Evolutionary conservation across 2,113 vertebrate genomes (phyloP), one percentile per base, ranked within the genome.

Genomic region (Rhinoderma darwinii): DNA sequence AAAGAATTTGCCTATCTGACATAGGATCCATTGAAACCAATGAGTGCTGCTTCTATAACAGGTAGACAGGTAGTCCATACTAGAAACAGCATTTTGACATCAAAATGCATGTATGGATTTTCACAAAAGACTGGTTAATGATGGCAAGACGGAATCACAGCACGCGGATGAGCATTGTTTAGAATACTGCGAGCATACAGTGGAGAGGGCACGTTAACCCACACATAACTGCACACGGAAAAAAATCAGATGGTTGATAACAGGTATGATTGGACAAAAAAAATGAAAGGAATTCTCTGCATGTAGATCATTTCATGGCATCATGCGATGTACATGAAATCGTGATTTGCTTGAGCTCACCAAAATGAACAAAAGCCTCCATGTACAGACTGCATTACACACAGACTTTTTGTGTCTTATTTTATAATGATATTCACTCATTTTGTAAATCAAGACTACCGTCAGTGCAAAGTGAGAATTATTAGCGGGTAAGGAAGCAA

Each of bases 361-460:
- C 92, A 95, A 92, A 77, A 92, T 95, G 89, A 93, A 96, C 90
- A 91, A 93, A 95, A 93, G 94, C 93, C 88, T 97, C 96, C 96
- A 97, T 98, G 98, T 99, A 99, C 97, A 97, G 93, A 90, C 90
- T 91, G 94, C 93, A 93, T 94, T 93, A 95, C 92, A 95, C 95
- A 97, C 90, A 97, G 95, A 96, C 94, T 93, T 91, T 94, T 95
- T 92, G 93, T 94, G 92, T 95, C 94, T 95, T 98, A 98, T 98
- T 98, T 98, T 95, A 96, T 94, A 95, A 95, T 96, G 97, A 99
- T 99, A 96, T 97, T 97, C 97, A 95, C 94, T 90, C 89, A 87
- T 74, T 92, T 43, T 44, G 8, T 44, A 59, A 70, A 39, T 73
- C 72, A 63, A 76, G 11, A 27, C 59, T 32, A 47, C 47, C 22